Conservation (phyloP, 1,140 invertebrate genomes). For the Cyphomyrmex costatus region DNA sequence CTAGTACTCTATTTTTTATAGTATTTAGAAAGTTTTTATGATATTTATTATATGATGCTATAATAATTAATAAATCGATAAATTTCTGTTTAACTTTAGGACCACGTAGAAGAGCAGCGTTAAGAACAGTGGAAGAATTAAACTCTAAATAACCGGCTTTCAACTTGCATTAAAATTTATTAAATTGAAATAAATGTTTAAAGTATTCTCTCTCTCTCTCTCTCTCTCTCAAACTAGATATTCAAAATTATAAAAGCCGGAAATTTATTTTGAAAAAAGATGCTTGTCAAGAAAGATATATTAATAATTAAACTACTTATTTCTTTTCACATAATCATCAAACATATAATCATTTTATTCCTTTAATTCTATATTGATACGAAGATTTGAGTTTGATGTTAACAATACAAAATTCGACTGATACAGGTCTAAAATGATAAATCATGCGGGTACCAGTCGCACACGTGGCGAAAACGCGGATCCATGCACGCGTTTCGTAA, state of each 20-base stretch:
- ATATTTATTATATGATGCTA: neutral
- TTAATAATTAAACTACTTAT: neutral
- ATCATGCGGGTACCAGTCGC: neutral
- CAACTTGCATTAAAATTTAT: neutral
- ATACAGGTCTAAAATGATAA: neutral
- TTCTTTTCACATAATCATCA: neutral
- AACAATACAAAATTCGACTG: neutral
- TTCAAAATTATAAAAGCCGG: neutral
- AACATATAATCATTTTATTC: constrained; percentile 1
- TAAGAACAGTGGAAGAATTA: neutral
- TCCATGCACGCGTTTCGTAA: neutral
- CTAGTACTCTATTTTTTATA: constrained; percentile 16
- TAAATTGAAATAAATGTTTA: neutral
- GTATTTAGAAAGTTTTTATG: neutral
- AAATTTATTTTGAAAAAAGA: neutral
- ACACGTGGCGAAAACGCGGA: neutral
- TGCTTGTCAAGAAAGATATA: neutral
- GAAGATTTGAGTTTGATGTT: neutral
- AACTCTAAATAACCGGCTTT: neutral
- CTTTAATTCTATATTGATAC: neutral
- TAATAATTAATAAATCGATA: neutral
- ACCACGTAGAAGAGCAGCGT: too few species aligned
- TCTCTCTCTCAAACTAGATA: neutral
- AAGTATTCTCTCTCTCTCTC: neutral
- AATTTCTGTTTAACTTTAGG: neutral